Conservation (phyloP, 2,113 vertebrate species). For the Petrocephalus microphthalmus region DNA sequence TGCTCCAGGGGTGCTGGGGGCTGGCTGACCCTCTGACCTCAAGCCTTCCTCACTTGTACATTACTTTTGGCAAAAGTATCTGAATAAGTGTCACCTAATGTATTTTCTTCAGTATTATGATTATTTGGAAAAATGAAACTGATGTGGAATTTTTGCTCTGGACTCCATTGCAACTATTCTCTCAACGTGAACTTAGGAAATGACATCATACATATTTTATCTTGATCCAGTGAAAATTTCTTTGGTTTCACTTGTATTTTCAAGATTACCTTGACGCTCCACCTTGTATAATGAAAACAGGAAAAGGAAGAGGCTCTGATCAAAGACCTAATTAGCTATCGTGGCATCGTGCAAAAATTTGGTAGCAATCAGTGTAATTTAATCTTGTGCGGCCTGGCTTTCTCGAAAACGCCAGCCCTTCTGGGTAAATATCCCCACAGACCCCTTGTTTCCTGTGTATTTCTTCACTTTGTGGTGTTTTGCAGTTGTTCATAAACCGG, state of each 20-base stretch:
- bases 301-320: constrained; percentile 25
- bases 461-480: neutral
- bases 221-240: neutral
- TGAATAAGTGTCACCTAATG: neutral
- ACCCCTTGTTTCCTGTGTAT: neutral
- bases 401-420: neutral
- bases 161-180: neutral
- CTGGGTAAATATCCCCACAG: neutral
- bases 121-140: neutral
- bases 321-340: neutral
- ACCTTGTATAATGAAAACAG: constrained; percentile 22
- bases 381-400: neutral
- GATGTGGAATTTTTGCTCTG: neutral
- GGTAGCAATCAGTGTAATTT: neutral
- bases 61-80: neutral
- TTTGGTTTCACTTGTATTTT: neutral
- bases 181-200: neutral
- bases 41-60: neutral
- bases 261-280: neutral
- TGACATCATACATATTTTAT: neutral
- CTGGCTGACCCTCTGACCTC: neutral
- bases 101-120: neutral
- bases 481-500: constrained; percentile 1
- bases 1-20: neutral
- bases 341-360: neutral